Percentiles rank a stretch among this genome's conserved stretches.
phyloP scores from a whole-genome alignment of 1,140 invertebrate genomes.

The Solenopsis invicta region DNA sequence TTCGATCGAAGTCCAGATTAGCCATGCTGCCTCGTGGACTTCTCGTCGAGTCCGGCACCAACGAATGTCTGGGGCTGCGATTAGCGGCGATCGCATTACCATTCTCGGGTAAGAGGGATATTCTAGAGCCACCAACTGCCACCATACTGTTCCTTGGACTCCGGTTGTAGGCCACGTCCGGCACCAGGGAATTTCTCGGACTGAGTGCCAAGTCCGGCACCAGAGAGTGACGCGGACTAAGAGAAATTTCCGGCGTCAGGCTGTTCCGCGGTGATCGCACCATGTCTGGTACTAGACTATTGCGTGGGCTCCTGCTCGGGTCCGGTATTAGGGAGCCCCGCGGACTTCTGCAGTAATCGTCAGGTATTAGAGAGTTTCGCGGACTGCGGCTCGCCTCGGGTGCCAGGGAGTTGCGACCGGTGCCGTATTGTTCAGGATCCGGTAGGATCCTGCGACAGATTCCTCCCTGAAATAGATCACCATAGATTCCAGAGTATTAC shows the following conservation, averaged over 20 bases:
- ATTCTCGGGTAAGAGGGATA: conserved; percentile 81
- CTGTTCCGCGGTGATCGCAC: conserved; percentile 85
- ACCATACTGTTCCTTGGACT: conserved; percentile 90
- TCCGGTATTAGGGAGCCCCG: conserved; percentile 89
- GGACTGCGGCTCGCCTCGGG: conserved; percentile 89
- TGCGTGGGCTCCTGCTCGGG: conserved; percentile 77
- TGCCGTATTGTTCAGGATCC: conserved; percentile 81
- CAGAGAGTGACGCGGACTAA: conserved; percentile 84
- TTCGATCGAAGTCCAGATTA: conserved; percentile 87
- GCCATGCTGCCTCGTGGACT: conserved; percentile 86
- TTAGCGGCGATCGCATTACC: conserved; percentile 65
- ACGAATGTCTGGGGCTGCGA: conserved; percentile 88
- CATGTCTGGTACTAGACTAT: conserved; percentile 83
- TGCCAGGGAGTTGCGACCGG: conserved; percentile 82
- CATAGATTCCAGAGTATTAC: not conserved
- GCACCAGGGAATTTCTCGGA: conserved; percentile 87
- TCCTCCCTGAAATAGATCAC: conserved; percentile 73
- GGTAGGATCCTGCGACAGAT: conserved; percentile 80
- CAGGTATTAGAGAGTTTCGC: conserved; percentile 88
- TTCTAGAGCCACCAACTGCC: conserved; percentile 79
- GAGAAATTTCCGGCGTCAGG: conserved; percentile 80
- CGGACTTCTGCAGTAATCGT: conserved; percentile 87
- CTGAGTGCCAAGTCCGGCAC: conserved; percentile 82
- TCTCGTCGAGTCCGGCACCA: conserved; percentile 87
- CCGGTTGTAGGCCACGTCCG: conserved; percentile 87